Conservation (phyloP, 1,140 invertebrate genomes). For the Caenorhabditis latens region DNA sequence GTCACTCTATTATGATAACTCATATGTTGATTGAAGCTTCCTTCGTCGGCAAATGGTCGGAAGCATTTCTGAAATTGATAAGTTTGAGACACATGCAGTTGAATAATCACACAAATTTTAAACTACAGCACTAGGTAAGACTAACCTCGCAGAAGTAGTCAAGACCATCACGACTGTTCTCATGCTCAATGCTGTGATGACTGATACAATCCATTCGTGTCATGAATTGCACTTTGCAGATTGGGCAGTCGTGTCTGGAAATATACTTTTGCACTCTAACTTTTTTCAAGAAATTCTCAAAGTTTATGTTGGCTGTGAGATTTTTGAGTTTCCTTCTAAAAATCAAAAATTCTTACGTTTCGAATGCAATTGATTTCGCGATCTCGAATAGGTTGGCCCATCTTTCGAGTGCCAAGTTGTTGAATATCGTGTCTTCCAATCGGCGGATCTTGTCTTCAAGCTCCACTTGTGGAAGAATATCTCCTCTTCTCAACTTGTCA, state of each 20-base stretch:
- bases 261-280: neutral
- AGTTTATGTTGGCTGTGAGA: no score
- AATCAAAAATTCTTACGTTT: conserved; percentile 56
- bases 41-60: conserved; percentile 71
- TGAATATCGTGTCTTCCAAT: conserved; percentile 58
- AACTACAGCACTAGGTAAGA: neutral
- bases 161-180: conserved; percentile 68
- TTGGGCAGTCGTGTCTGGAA: conserved; percentile 73
- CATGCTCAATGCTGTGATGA: conserved; percentile 73
- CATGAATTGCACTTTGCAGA: conserved; percentile 73
- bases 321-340: neutral
- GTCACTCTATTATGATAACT: conserved; percentile 75
- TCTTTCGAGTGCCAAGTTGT: conserved; percentile 62
- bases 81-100: neutral
- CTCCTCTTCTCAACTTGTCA: conserved; percentile 75
- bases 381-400: conserved; percentile 71
- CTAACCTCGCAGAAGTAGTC: conserved; percentile 75
- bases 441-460: conserved; percentile 72
- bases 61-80: conserved; percentile 70
- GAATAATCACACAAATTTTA: no score
- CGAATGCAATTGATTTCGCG: conserved; percentile 74
- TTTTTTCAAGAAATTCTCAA: no score
- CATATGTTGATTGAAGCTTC: conserved; percentile 75
- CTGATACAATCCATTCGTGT: conserved; percentile 74
- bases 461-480: conserved; percentile 69